Evolutionary conservation across 2,797 vertebrate genomes (phyloP), one percentile per base, ranked within the genome.

Genomic region (Cossypha polioptera): DNA sequence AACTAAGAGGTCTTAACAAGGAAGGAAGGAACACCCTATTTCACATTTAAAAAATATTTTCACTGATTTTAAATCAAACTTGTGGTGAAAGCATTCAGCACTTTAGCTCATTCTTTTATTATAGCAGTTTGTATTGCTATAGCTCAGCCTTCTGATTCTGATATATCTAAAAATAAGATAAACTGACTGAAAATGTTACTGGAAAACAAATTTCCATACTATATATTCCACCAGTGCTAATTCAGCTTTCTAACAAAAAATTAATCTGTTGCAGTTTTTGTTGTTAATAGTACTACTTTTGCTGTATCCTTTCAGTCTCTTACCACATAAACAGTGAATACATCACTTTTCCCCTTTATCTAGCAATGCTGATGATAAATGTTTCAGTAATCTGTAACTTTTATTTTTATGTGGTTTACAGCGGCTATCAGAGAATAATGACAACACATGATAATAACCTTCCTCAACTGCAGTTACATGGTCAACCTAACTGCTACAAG

Each of bases 21-120:
- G 5, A 84, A 31, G 2, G 5, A 77, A 79, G 31, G 17, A 73
- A 7, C 0, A 0, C 6, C 1, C 1, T 71, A 38, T 73, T 73
- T 65, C 19, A 75, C 5, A 66, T 68, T 14, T n/a, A 13, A 80
- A 68, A 84, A 28, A 31, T 54, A 33, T 51, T 55, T 69, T 76
- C 18, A 61, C 10, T 48, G 5, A 63, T 47, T 88, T 90, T 75
- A 57, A 47, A 54, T 86, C 35, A 72, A 75, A n/a, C 6, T 50
- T 47, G 7, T 36, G 4, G 2, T 36, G 42, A 91, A 73, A 66
- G 2, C 2, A 43, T 48, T 26, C 7, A 58, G 16, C 1, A 2
- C 1, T 61, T 69, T 25, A 69, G 16, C 16, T 87, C 17, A 31
- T 53, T 87, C 6, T 58, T 75, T 68, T 25, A 11, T 66, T 43